Conservation (phyloP, 1,140 invertebrate species). For the Andricus grossulariae region DNA sequence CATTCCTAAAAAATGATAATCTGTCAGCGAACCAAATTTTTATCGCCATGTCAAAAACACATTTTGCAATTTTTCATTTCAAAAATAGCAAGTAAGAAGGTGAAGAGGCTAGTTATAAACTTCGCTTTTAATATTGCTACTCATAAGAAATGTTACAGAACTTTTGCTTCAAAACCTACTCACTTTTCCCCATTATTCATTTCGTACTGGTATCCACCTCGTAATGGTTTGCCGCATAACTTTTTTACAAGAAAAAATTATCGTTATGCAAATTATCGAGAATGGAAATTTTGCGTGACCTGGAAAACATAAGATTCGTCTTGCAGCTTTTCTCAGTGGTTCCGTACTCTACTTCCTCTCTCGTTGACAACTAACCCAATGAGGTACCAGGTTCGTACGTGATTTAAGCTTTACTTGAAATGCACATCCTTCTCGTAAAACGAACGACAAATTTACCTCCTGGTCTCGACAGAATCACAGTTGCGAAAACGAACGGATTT, state of each 20-base stretch:
- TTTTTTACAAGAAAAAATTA: background rate
- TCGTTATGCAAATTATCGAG: background rate
- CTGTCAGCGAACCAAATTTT: no score
- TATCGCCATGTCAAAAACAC: no score
- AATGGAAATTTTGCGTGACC: background rate
- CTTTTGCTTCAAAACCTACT: no score
- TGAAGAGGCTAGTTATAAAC: no score
- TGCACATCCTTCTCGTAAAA: conserved; percentile 20
- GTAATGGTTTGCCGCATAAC: no score
- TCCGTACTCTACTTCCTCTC: background rate
- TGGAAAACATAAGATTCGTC: background rate
- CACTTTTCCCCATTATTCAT: no score
- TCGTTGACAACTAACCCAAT: conserved; percentile 19
- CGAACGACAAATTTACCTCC: conserved; percentile 20
- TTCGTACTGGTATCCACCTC: no score
- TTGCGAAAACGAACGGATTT: conserved; percentile 23
- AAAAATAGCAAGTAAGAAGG: no score
- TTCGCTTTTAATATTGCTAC: no score
- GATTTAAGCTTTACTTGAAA: conserved; percentile 23
- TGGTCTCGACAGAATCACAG: conserved; percentile 11
- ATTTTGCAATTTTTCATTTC: no score
- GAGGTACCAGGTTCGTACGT: background rate
- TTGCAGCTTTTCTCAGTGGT: background rate
- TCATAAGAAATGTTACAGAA: no score
- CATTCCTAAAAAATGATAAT: no score